A percentile compares a stretch with the other conserved stretches of the same genome.
phyloP scores from a whole-genome alignment of 2,113 vertebrate species.

The Sprattus sprattus region DNA sequence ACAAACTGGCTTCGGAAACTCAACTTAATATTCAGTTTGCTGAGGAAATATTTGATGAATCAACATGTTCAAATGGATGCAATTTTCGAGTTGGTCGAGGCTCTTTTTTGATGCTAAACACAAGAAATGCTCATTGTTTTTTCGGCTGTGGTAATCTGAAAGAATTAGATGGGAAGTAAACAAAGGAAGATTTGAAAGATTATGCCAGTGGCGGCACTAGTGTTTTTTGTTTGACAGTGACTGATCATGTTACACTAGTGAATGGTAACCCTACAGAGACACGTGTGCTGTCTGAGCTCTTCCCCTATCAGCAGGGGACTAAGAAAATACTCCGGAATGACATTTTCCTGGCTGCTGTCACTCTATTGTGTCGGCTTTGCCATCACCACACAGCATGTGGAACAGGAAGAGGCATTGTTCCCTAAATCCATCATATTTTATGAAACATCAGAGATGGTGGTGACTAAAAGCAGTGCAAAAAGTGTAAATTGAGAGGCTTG shows the following conservation, averaged over 20 bases:
- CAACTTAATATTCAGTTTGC: slow-evolving; percentile 24
- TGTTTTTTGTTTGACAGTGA: slow-evolving; percentile 27
- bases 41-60: not conserved
- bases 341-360: slow-evolving; percentile 34
- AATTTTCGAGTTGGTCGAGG: not conserved
- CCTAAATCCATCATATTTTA: slow-evolving; percentile 50
- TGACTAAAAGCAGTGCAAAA: slow-evolving; percentile 10
- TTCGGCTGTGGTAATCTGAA: slow-evolving; percentile 47
- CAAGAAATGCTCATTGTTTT: not conserved
- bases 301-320: slow-evolving; percentile 22
- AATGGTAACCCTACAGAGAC: not conserved
- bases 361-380: slow-evolving; percentile 34
- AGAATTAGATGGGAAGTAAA: slow-evolving; percentile 15
- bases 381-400: slow-evolving; percentile 25
- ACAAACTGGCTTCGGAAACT: slow-evolving; percentile 62
- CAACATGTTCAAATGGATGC: not conserved
- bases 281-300: not conserved
- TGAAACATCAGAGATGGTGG: slow-evolving; percentile 50
- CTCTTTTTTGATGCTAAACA: not conserved
- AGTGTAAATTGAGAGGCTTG: not conserved
- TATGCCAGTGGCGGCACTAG: slow-evolving; percentile 11
- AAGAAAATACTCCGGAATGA: slow-evolving; percentile 31
- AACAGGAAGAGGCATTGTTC: slow-evolving; percentile 48
- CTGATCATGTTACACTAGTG: slow-evolving; percentile 44
- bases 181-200: slow-evolving; percentile 1